A percentile compares a stretch with the other conserved stretches of the same genome.
These are phyloP conservation scores for Lasius fuliginosus DNA, from an alignment of 2,888 invertebrate genomes.

Conservation along the genomic window DNA sequence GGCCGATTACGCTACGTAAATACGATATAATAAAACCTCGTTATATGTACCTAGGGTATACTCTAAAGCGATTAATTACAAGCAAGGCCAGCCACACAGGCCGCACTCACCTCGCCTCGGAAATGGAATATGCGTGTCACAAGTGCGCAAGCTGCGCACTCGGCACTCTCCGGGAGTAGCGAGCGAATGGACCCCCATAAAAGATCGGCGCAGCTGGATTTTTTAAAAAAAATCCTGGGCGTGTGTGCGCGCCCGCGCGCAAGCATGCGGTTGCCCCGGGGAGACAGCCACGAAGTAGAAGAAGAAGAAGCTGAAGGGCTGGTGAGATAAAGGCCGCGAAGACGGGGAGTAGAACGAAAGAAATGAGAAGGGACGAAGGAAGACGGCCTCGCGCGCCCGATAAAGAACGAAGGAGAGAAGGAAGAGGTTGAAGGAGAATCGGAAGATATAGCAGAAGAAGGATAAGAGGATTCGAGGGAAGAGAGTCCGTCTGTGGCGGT, in stretches of 20 bases:
- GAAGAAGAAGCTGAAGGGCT: constrained; percentile 23
- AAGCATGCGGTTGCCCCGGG: constrained; percentile 68
- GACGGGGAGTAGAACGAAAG: constrained; percentile 60
- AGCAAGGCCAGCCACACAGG: constrained; percentile 55
- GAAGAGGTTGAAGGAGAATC: constrained; percentile 41
- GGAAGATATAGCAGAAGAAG: constrained; percentile 54
- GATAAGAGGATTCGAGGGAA: constrained; percentile 58
- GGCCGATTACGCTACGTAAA: constrained; percentile 23
- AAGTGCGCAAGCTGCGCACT: constrained; percentile 67
- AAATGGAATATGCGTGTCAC: constrained; percentile 62
- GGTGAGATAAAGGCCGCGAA: constrained; percentile 35
- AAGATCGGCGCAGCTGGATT: constrained; percentile 75
- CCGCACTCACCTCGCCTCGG: constrained; percentile 24
- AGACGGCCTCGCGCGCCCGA: constrained; percentile 47
- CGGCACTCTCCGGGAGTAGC: constrained; percentile 33
- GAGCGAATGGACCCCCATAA: constrained; percentile 73
- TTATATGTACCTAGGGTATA: constrained; percentile 15
- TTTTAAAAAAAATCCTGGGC: constrained; percentile 73
- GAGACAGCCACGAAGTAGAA: constrained; percentile 58
- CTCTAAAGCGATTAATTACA: constrained; percentile 61
- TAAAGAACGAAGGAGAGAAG: constrained; percentile 16
- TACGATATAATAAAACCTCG: constrained; percentile 1
- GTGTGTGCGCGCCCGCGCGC: constrained; percentile 47
- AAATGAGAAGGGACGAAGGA: constrained; percentile 64
- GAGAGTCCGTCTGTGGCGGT: constrained; percentile 65